Evolutionary conservation across 1,140 invertebrate species (phyloP).

Genomic region (Arion vulgaris): DNA sequence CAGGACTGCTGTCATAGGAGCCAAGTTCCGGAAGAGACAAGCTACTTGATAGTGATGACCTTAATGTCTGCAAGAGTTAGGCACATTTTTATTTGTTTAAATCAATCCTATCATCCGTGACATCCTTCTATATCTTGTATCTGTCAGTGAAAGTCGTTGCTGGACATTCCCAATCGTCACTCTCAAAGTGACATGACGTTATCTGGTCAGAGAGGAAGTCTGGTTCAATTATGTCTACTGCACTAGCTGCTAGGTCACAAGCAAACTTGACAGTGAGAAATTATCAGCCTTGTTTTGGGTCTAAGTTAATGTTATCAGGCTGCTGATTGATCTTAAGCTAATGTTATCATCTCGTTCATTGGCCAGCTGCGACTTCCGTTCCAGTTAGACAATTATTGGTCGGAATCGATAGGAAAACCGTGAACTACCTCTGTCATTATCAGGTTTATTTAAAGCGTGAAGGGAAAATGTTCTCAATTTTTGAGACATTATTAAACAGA

Average conservation of each 20-base stretch:
- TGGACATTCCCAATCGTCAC: too few relatives aligned
- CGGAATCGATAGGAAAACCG: background rate
- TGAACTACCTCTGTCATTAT: background rate
- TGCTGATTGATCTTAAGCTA: slow-evolving; percentile 7
- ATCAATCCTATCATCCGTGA: too few relatives aligned
- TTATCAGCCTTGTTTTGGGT: background rate
- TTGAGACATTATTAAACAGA: background rate
- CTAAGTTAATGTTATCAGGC: slow-evolving; percentile 1
- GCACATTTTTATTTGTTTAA: too few relatives aligned
- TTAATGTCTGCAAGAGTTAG: too few relatives aligned
- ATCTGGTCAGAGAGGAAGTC: background rate
- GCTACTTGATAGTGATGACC: too few relatives aligned
- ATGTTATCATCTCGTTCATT: slow-evolving; percentile 29
- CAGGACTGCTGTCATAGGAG: too few relatives aligned
- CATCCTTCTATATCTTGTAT: too few relatives aligned
- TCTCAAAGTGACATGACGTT: too few relatives aligned
- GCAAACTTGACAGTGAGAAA: slow-evolving; percentile 9
- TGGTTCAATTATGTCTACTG: background rate
- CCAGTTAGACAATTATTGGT: slow-evolving; percentile 22
- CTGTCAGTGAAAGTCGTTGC: too few relatives aligned
- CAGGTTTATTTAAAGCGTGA: background rate
- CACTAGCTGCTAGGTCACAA: background rate
- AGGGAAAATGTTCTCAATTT: background rate
- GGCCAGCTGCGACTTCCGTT: slow-evolving; percentile 25
- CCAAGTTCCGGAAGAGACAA: too few relatives aligned